Base-by-base conservation (phyloP, 1,140 invertebrate species). In the Galendromus occidentalis region DNA sequence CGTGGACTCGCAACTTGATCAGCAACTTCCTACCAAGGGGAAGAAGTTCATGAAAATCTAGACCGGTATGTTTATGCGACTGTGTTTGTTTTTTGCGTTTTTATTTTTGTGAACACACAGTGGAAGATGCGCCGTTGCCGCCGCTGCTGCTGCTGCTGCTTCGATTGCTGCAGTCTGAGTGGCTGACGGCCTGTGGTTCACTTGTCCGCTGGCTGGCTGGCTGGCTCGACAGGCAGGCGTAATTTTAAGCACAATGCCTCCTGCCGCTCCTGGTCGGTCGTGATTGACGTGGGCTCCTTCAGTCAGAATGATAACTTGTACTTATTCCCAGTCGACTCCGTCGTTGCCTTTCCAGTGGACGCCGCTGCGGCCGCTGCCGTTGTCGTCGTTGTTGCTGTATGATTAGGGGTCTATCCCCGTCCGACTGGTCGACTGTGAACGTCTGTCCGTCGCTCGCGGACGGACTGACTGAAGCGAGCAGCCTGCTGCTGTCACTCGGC, bases 251-350 rank as follows among this genome's bases (percentile, higher is more conserved):
- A 28, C 18, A 47, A 28, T 33, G 22, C 25, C 51, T 29, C 25
- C 51, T 20, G 51, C 17, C 51, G 51, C 14, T 39, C 33, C 33
- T 39, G 33, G 33, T 39, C 33, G 4, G 33, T 39, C 33, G 22
- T 59, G 51, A 59, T 59, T 59, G 51, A 59, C 51, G 51, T 25
- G 51, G 25, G 33, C 25, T 25, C 51, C 33, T 59, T 59, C 51
- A 59, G 25, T 29, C 14, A 59, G 51, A 59, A 59, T 59, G 51
- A 59, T 59, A 59, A 59, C 51, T 59, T 59, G 51, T 59, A 59
- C 51, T 59, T 59, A 59, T 59, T 59, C 33, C 25, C 51, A 59
- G 33, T 59, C 51, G 51, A 18, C 22, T 59, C 2, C 25, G 51
- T 25, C 51, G 25, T 59, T 17, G 25, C 51, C 51, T 59, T 17